Conservation (phyloP, 2,113 vertebrate genomes). For the Nibea coibor region DNA sequence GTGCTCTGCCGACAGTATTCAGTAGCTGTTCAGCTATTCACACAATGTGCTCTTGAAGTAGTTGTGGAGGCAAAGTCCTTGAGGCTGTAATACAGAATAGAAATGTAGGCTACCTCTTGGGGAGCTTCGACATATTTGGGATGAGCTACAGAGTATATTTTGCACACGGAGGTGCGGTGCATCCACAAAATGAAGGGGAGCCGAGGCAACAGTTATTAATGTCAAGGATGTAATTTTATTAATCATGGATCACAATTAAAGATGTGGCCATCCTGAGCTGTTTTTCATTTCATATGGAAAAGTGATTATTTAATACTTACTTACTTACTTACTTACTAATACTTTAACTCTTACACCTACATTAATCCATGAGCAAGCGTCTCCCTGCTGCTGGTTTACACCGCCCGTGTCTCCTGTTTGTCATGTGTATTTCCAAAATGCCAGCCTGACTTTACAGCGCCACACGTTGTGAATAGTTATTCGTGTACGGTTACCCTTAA, state of each 20-base stretch:
- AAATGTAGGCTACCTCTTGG: conserved; percentile 49
- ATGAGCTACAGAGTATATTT: conserved; percentile 23
- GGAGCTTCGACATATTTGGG: conserved; percentile 55
- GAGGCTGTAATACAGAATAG: conserved; percentile 43
- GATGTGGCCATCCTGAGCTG: neutral
- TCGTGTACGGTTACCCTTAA: conserved; percentile 24
- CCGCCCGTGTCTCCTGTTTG: neutral
- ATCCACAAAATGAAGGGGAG: neutral
- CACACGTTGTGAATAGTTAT: conserved; percentile 13
- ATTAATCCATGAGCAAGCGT: neutral
- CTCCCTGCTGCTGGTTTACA: neutral
- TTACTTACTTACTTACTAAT: too few relatives aligned
- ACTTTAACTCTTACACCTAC: neutral
- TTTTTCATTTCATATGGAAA: conserved; percentile 1
- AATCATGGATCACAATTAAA: neutral
- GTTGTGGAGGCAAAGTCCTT: conserved; percentile 42
- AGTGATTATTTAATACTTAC: neutral
- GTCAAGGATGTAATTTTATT: neutral
- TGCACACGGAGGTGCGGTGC: conserved; percentile 2
- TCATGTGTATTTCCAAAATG: conserved; percentile 30
- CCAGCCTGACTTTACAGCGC: conserved; percentile 8
- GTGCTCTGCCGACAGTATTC: neutral
- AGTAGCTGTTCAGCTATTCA: conserved; percentile 6
- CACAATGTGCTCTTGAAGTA: conserved; percentile 22
- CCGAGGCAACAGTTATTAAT: neutral